These are phyloP conservation scores for Tortricodes alternella DNA, from an alignment of 2,888 invertebrate species.

Conservation along the genomic window DNA sequence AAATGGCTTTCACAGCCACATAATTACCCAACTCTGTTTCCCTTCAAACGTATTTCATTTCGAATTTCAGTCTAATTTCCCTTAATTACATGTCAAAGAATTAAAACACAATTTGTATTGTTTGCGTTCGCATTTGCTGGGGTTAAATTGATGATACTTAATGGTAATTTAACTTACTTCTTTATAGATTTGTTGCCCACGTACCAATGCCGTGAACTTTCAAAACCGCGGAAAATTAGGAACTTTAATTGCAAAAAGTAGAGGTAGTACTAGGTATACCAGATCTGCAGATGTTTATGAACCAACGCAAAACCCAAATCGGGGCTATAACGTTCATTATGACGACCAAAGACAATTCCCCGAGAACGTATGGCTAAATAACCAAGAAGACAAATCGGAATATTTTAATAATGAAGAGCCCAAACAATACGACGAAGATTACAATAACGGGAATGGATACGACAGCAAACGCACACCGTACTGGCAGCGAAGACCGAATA, in stretches of 20 bases:
- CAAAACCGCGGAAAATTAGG: neutral
- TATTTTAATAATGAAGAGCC: neutral
- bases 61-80: slow-evolving; percentile 5
- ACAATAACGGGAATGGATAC: slow-evolving; percentile 1
- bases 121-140: neutral
- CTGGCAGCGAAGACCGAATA: slow-evolving; percentile 10
- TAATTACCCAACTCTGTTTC: slow-evolving; percentile 26
- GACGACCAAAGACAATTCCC: slow-evolving; percentile 2
- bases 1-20: slow-evolving; percentile 25
- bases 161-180: neutral
- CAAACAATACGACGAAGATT: neutral
- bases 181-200: slow-evolving; percentile 25
- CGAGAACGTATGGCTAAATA: slow-evolving; percentile 19
- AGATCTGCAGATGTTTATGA: slow-evolving; percentile 1
- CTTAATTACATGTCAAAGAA: slow-evolving; percentile 13
- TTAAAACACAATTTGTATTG: slow-evolving; percentile 1
- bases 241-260: slow-evolving; percentile 3
- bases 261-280: neutral
- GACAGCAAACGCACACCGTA: slow-evolving; percentile 10
- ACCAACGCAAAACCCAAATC: slow-evolving; percentile 3
- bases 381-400: slow-evolving; percentile 5
- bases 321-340: neutral
- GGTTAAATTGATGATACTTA: neutral
- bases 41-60: slow-evolving; percentile 14
- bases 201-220: slow-evolving; percentile 6